Percentiles rank a stretch among this genome's conserved stretches.
Conservation (phyloP, 2,797 vertebrate species). For the Linurgus olivaceus region DNA sequence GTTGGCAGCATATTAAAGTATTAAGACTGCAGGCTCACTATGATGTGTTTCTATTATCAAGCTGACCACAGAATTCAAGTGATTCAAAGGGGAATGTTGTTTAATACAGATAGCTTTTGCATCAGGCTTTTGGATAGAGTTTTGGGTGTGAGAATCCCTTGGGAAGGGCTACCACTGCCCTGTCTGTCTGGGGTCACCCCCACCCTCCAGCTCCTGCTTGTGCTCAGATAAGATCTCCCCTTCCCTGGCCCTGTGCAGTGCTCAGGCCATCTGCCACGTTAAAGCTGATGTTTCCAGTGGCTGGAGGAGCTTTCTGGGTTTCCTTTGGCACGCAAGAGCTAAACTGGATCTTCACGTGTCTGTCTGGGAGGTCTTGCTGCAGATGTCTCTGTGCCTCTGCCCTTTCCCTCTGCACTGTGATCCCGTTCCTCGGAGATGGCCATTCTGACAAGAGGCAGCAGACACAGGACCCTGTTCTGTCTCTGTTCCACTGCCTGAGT, state of each 20-base stretch:
- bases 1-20: slow-evolving; percentile 64
- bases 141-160: neutral
- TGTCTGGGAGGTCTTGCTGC: neutral
- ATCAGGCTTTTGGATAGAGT: neutral
- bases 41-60: neutral
- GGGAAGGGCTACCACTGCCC: neutral
- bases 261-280: neutral
- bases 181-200: neutral
- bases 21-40: slow-evolving; percentile 31
- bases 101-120: neutral
- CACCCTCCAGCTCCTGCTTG: neutral
- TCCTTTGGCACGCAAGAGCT: neutral
- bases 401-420: neutral
- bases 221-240: neutral
- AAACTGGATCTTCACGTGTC: neutral
- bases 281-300: neutral
- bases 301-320: neutral
- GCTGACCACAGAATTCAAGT: neutral
- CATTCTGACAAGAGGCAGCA: neutral
- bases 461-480: neutral
- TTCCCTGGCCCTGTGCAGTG: accelerated
- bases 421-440: accelerated
- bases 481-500: neutral
- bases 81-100: neutral
- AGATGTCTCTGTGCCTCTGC: neutral